phyloP scores from a whole-genome alignment of 1,140 invertebrate species.

The Drosophila pachea region DNA sequence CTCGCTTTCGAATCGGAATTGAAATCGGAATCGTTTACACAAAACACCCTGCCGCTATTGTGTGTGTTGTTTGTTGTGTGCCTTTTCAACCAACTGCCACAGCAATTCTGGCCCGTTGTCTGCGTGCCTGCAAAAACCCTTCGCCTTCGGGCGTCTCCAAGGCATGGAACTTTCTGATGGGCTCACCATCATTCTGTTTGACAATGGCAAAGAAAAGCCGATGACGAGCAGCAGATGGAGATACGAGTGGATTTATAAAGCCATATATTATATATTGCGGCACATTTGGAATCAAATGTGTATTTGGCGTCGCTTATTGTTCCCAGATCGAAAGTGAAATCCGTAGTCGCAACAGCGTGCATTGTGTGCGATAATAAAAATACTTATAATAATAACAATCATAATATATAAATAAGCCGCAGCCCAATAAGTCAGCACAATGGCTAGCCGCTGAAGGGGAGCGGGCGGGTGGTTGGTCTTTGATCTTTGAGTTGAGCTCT shows the following conservation, averaged over 20 bases:
- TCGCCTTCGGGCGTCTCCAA: constrained; percentile 39
- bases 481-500: constrained; percentile 3
- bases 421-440: constrained; percentile 63
- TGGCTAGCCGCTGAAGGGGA: constrained; percentile 20
- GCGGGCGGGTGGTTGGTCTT: neutral
- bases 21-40: constrained; percentile 54
- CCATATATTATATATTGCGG: constrained; percentile 26
- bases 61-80: constrained; percentile 45
- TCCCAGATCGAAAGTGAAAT: constrained; percentile 62
- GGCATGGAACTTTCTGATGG: constrained; percentile 33
- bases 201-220: constrained; percentile 43
- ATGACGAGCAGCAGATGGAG: constrained; percentile 59
- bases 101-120: constrained; percentile 49
- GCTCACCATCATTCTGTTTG: constrained; percentile 51
- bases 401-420: constrained; percentile 55
- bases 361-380: constrained; percentile 39
- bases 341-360: constrained; percentile 6
- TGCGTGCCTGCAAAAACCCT: constrained; percentile 27
- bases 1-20: constrained; percentile 67
- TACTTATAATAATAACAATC: constrained; percentile 27
- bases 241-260: neutral
- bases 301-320: constrained; percentile 29
- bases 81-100: constrained; percentile 42
- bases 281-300: constrained; percentile 61
- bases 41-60: constrained; percentile 21